Evolutionary conservation across 2,888 invertebrate species (phyloP).

Genomic region (Abrostola tripartita): DNA sequence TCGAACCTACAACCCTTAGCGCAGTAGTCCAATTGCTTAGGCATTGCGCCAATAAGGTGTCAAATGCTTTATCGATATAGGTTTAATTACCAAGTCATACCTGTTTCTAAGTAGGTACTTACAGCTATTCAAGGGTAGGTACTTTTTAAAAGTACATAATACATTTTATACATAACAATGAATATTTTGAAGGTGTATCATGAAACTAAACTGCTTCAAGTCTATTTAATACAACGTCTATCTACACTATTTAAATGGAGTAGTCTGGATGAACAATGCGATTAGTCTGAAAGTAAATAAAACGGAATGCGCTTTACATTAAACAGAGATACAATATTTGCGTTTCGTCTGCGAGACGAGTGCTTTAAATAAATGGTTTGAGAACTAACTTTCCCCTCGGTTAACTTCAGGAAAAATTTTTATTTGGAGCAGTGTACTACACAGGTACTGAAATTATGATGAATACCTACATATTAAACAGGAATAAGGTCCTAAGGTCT

Average conservation of each 20-base stretch:
- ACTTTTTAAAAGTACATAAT: no score
- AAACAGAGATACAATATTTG: conserved; percentile 13
- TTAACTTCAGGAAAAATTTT: neutral
- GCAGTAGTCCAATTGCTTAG: no score
- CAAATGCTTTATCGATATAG: no score
- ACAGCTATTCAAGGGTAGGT: no score
- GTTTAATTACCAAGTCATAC: no score
- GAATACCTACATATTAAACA: neutral
- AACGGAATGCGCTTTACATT: conserved; percentile 6
- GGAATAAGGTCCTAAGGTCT: no score
- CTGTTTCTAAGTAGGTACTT: no score
- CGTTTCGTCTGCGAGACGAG: conserved; percentile 7
- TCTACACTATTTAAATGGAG: neutral
- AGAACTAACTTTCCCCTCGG: neutral
- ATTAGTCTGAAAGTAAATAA: conserved; percentile 11
- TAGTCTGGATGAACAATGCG: conserved; percentile 10
- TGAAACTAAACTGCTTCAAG: no score
- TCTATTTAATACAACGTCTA: neutral
- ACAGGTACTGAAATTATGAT: neutral
- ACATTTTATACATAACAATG: no score
- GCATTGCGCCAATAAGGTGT: no score
- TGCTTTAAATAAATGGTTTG: conserved; percentile 2
- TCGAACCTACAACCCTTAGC: no score
- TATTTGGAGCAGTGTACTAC: neutral
- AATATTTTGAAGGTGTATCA: no score